Conservation (phyloP, 2,888 invertebrate genomes). For the Aelia acuminata region DNA sequence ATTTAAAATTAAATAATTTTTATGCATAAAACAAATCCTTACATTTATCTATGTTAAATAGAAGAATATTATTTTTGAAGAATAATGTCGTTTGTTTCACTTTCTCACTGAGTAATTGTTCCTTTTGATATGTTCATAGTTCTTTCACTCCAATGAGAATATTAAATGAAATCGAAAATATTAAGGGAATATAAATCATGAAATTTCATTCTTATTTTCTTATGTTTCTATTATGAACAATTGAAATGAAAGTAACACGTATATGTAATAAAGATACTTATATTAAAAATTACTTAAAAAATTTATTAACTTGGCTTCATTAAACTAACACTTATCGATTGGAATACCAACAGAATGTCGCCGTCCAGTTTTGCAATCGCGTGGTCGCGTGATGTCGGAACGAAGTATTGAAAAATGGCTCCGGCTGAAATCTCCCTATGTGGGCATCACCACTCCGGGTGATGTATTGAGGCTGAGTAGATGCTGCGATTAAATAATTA, state of each 20-base stretch:
- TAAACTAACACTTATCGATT: background rate
- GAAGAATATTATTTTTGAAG: too few species aligned
- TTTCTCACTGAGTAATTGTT: too few species aligned
- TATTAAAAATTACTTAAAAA: background rate
- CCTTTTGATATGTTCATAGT: too few species aligned
- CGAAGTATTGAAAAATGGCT: constrained; percentile 5
- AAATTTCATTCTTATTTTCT: too few species aligned
- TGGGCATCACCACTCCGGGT: constrained; percentile 19
- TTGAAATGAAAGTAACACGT: background rate
- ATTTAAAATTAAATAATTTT: too few species aligned
- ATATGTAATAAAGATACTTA: background rate
- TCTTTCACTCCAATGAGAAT: too few species aligned
- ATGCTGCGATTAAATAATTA: constrained; percentile 10
- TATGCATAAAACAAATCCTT: too few species aligned
- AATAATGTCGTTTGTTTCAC: too few species aligned
- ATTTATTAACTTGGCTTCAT: background rate
- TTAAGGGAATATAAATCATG: too few species aligned
- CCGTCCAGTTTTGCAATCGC: constrained; percentile 18
- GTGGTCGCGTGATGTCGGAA: constrained; percentile 13
- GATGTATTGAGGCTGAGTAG: background rate
- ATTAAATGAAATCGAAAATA: too few species aligned
- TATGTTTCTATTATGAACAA: too few species aligned
- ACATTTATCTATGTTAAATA: too few species aligned
- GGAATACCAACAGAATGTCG: background rate
- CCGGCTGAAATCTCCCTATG: constrained; percentile 39